phyloP scores from a whole-genome alignment of 2,797 vertebrate species.

The Scleropages formosus region DNA sequence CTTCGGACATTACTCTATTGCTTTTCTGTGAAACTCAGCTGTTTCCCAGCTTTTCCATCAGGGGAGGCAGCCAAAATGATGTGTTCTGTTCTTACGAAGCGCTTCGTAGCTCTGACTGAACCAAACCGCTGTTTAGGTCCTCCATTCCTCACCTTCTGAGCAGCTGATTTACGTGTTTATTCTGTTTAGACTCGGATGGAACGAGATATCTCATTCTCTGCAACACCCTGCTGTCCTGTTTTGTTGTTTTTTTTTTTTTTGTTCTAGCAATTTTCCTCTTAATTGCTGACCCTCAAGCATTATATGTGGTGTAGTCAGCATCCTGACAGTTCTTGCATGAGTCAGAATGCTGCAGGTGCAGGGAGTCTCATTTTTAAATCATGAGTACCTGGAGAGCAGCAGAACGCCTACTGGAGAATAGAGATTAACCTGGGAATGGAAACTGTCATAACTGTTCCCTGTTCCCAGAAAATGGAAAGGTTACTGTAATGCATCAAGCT shows the following conservation, averaged over 20 bases:
- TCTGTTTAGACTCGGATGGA: too few relatives aligned
- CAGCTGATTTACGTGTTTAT: too few relatives aligned
- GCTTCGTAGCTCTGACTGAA: neutral
- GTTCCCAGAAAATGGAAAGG: too few relatives aligned
- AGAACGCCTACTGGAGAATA: too few relatives aligned
- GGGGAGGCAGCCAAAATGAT: neutral
- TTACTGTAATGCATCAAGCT: too few relatives aligned
- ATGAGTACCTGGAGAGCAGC: conserved; percentile 44
- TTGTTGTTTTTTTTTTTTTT: conserved; percentile 57
- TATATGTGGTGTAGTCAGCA: conserved; percentile 26
- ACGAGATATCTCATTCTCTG: conserved; percentile 41
- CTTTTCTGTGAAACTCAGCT: neutral
- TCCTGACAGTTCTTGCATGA: conserved; percentile 32
- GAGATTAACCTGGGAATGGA: too few relatives aligned
- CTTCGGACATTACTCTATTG: neutral
- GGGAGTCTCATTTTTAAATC: conserved; percentile 42
- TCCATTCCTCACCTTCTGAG: too few relatives aligned
- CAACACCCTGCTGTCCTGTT: conserved; percentile 48
- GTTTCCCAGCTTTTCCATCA: neutral
- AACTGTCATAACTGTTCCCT: too few relatives aligned
- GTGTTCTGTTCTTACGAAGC: neutral
- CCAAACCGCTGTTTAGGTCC: too few relatives aligned
- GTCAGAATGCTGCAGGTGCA: conserved; percentile 40
- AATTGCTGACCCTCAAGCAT: conserved; percentile 40
- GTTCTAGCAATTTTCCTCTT: conserved; percentile 22